A percentile compares a stretch with the other conserved stretches of the same genome.
Evolutionary conservation across 2,797 vertebrate species (phyloP).

Genomic region (Varecia variegata): DNA sequence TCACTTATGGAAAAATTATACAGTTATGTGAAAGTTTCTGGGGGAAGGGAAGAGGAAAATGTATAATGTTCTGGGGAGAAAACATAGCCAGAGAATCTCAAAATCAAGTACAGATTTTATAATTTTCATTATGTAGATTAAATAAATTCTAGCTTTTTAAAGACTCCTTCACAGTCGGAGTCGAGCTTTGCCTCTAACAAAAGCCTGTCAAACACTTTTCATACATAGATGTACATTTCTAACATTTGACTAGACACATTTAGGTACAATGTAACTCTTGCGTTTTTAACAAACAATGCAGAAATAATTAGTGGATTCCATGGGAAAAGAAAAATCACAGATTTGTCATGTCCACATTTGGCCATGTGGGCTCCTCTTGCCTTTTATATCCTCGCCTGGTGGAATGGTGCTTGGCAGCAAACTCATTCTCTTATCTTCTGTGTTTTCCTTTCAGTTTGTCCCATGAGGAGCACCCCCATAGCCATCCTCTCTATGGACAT

Average conservation of each 20-base stretch:
- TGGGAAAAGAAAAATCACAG: background rate
- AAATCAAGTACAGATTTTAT: slow-evolving; percentile 27
- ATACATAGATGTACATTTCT: slow-evolving; percentile 11
- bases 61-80: background rate
- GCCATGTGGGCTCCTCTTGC: background rate
- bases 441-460: slow-evolving; percentile 86
- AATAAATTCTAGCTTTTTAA: background rate
- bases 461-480: slow-evolving; percentile 93
- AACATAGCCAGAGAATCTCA: slow-evolving; percentile 49
- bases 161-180: background rate
- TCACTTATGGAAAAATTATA: slow-evolving; percentile 40
- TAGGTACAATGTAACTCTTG: slow-evolving; percentile 20
- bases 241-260: slow-evolving; percentile 57
- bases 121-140: background rate
- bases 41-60: background rate
- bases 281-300: background rate
- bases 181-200: slow-evolving; percentile 67
- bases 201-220: slow-evolving; percentile 76
- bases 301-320: background rate
- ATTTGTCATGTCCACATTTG: background rate
- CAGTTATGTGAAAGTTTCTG: background rate
- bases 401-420: background rate
- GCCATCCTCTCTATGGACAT: slow-evolving; percentile 97
- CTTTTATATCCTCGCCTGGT: background rate
- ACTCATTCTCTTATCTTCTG: slow-evolving; percentile 27